phyloP scores from a whole-genome alignment of 2,113 vertebrate genomes.

The Drymodes brunneopygia region DNA sequence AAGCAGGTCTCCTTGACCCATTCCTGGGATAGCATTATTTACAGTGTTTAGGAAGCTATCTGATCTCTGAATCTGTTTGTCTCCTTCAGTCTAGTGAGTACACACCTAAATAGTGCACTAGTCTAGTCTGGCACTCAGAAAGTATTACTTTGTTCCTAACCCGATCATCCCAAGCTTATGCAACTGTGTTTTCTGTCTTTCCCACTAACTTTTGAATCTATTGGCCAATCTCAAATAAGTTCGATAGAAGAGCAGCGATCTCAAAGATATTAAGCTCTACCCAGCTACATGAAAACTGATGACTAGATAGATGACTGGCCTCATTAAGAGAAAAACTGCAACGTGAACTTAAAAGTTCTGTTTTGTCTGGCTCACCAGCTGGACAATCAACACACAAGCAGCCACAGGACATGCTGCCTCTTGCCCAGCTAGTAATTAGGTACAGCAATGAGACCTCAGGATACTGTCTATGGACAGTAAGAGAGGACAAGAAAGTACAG shows the following conservation, averaged over 20 bases:
- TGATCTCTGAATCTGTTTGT: constrained; percentile 48
- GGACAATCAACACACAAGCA: constrained; percentile 43
- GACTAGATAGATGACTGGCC: constrained; percentile 43
- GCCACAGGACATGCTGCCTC: constrained; percentile 40
- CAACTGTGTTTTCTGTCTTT: constrained; percentile 53
- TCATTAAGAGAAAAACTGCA: constrained; percentile 53
- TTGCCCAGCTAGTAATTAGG: constrained; percentile 29
- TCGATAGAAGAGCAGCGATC: constrained; percentile 1
- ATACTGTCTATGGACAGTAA: not conserved
- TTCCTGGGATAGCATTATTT: constrained; percentile 3
- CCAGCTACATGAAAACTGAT: constrained; percentile 53
- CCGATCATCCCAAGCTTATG: constrained; percentile 37
- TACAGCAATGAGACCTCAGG: constrained; percentile 11
- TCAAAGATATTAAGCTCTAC: constrained; percentile 16
- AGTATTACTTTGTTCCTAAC: not conserved
- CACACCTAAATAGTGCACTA: not conserved
- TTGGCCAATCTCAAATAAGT: constrained; percentile 45
- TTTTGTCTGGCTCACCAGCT: constrained; percentile 53
- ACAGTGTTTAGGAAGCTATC: constrained; percentile 36
- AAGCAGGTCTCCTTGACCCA: constrained; percentile 7
- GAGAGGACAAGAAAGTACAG: constrained; percentile 50
- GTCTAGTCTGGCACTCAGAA: constrained; percentile 23
- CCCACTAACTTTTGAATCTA: constrained; percentile 32
- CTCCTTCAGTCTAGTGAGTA: constrained; percentile 9
- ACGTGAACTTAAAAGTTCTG: constrained; percentile 49